Base-by-base conservation (phyloP, 2,797 vertebrate genomes). In the Menidia menidia region DNA sequence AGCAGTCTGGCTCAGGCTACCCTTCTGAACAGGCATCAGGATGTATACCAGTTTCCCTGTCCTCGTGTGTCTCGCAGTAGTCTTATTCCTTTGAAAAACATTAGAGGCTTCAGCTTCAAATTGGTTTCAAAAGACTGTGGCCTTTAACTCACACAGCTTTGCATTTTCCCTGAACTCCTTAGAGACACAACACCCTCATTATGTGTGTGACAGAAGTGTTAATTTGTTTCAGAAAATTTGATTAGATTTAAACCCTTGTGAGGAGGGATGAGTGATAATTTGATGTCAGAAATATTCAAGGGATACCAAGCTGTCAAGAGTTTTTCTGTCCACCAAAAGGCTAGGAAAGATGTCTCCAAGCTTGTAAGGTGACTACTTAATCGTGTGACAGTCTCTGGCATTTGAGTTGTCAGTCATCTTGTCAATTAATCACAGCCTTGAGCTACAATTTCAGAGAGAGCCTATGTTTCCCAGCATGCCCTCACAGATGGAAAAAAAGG, bases 321-420 rank as follows among this genome's bases (percentile, higher is more conserved):
- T 63, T 53, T 78, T 79, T 81, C 44, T 57, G 68, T 74, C 64
- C 45, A 2, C 7, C 14, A 57, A 64, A 56, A 60, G 52, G 45
- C 25, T 6, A 9, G 44, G 60, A 56, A 61, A 62, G 60, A 81
- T 56, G 61, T 75, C 68, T 80, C 48, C 16, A 44, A 55, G 70
- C 77, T 67, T 64, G 65, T 56, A 76, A 25, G 77, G 63, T 55
- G 72, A 79, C 70, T 60, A 10, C 62, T 58, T 42, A 69, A 73
- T 50, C 53, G 67, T 67, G 75, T 77, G 83, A 80, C 76, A 74
- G 68, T 76, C 56, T 53, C 51, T 73, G 71, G 56, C 62, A 64
- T 84, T 85, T 85, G 55, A 88, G 71, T 74, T 83, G 81, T 82
- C 85, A 86, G 35, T 88, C 82, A 86, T 58, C 76, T 50, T 86